A percentile compares a stretch with the other conserved stretches of the same genome.
Evolutionary conservation across 2,888 invertebrate species (phyloP).

Genomic region (Ephialtes manifestator): DNA sequence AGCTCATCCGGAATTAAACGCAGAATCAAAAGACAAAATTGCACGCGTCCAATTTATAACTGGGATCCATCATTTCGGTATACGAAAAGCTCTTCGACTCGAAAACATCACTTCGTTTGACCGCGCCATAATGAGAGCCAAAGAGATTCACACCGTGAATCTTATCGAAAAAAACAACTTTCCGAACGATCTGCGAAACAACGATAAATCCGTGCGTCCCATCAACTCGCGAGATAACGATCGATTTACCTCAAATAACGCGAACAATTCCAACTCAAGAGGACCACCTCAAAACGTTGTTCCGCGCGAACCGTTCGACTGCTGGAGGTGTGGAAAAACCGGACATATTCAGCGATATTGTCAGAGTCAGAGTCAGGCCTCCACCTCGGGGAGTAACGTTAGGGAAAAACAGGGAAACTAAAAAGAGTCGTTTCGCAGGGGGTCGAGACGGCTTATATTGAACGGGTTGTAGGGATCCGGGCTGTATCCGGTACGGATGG

Average conservation of each 20-base stretch:
- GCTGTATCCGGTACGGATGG: too few species aligned
- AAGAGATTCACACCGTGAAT: constrained; percentile 20
- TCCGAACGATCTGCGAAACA: too few species aligned
- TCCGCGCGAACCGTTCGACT: neutral
- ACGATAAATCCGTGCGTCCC: too few species aligned
- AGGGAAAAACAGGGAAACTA: neutral
- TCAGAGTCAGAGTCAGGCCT: neutral
- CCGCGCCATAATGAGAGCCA: constrained; percentile 13
- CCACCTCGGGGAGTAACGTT: neutral
- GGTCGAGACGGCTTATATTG: neutral
- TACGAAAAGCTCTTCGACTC: constrained; percentile 4
- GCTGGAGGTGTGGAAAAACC: neutral
- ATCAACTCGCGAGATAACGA: too few species aligned
- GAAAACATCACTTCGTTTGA: constrained; percentile 20
- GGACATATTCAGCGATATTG: neutral
- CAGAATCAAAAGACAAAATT: neutral
- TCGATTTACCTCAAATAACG: too few species aligned
- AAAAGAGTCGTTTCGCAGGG: constrained; percentile 13
- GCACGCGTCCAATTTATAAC: constrained; percentile 29
- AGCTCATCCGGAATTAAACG: neutral
- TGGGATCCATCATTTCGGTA: neutral
- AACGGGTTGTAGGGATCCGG: too few species aligned
- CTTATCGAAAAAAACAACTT: neutral
- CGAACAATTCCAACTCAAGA: too few species aligned
- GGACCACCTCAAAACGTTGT: neutral